Base-by-base conservation (phyloP, 2,888 invertebrate genomes). In the Loripinus fragilis region DNA sequence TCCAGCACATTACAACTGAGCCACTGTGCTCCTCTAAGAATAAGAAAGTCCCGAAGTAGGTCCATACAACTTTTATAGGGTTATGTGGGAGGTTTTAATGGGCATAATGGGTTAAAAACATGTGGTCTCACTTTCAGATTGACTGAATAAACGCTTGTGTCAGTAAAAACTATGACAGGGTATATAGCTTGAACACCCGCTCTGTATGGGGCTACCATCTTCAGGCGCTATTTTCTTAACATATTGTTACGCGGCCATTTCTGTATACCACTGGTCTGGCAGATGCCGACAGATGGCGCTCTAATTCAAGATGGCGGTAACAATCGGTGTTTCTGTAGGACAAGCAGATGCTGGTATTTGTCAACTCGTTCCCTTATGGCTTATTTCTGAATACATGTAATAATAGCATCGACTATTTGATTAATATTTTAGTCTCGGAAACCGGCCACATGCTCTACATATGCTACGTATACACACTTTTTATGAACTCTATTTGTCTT, bases 281-380 rank as follows among this genome's bases (percentile, higher is more conserved):
- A 67, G 41, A 41, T 67, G 42, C 68, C 74, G 42, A 71, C 80
- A 80, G 76, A 80, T 80, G 80, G 80, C 50, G 64, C 60, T 28
- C 48, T 42, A 38, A 68, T 48, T 42, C 73, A 69, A 73, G 73
- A 77, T 78, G 73, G 73, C 42, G 38, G 42, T 25, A 35, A 65
- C 28, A 3, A 45, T 41, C 33, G 35, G 30, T 17, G 33, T 23
- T 20, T 28, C 65, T 66, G 68, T 71, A 52, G 35, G 74, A 45
- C 25, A 12, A 41, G 74, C 83, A 83, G 83, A 83, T 83, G 83
- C 83, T 77, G 64, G 66, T 79, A 68, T 83, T 83, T 83, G 78
- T 74, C 66, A 75, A 77, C 74, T 33, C 38, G 69, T 64, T 77
- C 80, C 79, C 80, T 67, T 64, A 45, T 76, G 81, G 73, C 72